Evolutionary conservation across 2,888 invertebrate species (phyloP).

Genomic region (Darwinula stevensoni): DNA sequence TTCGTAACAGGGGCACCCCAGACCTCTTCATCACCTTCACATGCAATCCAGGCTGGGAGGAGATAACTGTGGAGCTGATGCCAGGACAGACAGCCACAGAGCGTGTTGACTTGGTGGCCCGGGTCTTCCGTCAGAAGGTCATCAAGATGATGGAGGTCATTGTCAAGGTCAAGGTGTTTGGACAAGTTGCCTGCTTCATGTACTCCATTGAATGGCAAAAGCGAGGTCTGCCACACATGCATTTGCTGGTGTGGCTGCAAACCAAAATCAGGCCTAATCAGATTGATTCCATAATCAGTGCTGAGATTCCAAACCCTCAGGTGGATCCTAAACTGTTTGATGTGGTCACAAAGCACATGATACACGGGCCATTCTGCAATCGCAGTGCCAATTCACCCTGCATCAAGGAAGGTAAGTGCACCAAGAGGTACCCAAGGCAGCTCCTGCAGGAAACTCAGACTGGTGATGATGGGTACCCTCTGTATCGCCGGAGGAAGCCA

Average conservation of each 20-base stretch:
- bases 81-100: constrained; percentile 9
- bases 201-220: constrained; percentile 13
- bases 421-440: neutral
- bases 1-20: constrained; percentile 11
- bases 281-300: constrained; percentile 11
- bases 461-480: constrained; percentile 13
- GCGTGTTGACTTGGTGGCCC: constrained; percentile 11
- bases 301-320: too few relatives aligned
- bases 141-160: constrained; percentile 10
- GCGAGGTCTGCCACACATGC: constrained; percentile 12
- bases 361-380: constrained; percentile 10
- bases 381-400: constrained; percentile 1
- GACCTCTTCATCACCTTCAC: constrained; percentile 13
- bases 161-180: constrained; percentile 10
- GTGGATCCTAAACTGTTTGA: constrained; percentile 7
- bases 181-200: constrained; percentile 10
- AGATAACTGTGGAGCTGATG: constrained; percentile 11
- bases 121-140: constrained; percentile 12
- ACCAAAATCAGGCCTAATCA: constrained; percentile 8
- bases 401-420: neutral
- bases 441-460: neutral
- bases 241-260: constrained; percentile 11
- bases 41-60: too few relatives aligned
- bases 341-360: constrained; percentile 9
- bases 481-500: constrained; percentile 12